Evolutionary conservation across 92 coral and sea anemone genomes (phyloP).

Genomic region (Anthopleura xanthogrammica): DNA sequence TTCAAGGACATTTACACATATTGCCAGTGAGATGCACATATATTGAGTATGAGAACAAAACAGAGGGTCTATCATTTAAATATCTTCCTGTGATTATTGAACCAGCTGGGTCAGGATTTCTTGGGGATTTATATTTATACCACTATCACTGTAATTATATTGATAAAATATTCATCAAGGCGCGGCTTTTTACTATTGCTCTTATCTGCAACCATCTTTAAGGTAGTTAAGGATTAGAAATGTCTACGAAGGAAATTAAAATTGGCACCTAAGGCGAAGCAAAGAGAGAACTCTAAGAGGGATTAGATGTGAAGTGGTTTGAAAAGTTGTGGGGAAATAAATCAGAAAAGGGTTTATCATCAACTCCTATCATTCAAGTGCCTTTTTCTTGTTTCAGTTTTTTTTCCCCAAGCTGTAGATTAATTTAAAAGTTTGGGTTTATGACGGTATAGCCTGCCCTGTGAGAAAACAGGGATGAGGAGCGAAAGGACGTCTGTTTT

Average conservation of each 20-base stretch:
- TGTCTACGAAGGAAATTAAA: background rate
- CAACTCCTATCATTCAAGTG: background rate
- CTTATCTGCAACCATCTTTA: constrained; percentile 3
- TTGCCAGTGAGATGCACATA: background rate
- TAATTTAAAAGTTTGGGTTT: background rate
- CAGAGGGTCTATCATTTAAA: constrained; percentile 6
- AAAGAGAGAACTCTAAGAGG: background rate
- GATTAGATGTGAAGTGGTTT: background rate
- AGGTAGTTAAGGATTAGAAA: background rate
- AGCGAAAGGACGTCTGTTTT: no score
- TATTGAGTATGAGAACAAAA: constrained; percentile 4
- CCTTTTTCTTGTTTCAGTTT: background rate
- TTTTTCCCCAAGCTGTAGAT: background rate
- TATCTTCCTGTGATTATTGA: constrained; percentile 23
- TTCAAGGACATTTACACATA: background rate
- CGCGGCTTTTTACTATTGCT: background rate
- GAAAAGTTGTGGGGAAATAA: background rate
- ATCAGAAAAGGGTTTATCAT: background rate
- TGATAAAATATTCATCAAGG: constrained; percentile 12
- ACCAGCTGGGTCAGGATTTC: constrained; percentile 28
- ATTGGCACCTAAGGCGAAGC: background rate
- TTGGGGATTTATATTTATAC: background rate
- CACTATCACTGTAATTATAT: constrained; percentile 11
- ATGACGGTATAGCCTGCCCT: no score
- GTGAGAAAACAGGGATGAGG: no score